phyloP scores from a whole-genome alignment of 1,140 invertebrate species.

The Archegozetes longisetosus region DNA sequence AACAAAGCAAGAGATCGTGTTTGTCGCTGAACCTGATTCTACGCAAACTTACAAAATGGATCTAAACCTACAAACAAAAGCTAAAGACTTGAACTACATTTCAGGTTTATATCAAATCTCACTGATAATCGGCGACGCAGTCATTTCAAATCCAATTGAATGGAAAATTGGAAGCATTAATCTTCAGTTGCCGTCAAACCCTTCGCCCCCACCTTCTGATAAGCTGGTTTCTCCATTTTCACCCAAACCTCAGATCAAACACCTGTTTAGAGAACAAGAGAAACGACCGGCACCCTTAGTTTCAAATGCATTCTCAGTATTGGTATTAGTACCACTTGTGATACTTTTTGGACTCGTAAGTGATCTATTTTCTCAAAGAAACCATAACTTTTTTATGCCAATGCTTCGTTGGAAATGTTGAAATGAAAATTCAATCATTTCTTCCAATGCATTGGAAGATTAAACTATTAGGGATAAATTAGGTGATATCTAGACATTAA shows the following conservation, averaged over 20 bases:
- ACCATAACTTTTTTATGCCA: not conserved
- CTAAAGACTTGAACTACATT: slow-evolving; percentile 56
- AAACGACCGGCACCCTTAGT: slow-evolving; percentile 67
- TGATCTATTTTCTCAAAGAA: slow-evolving; percentile 12
- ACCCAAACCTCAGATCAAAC: slow-evolving; percentile 70
- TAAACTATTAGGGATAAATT: not conserved
- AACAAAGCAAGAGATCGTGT: slow-evolving; percentile 66
- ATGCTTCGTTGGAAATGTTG: slow-evolving; percentile 1
- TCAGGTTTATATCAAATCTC: slow-evolving; percentile 67
- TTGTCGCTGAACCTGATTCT: slow-evolving; percentile 75
- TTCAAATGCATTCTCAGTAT: slow-evolving; percentile 72
- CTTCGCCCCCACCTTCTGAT: slow-evolving; percentile 25
- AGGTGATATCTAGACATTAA: not conserved
- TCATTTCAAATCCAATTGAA: slow-evolving; percentile 69
- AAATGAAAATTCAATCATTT: not conserved
- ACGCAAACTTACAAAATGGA: slow-evolving; percentile 75
- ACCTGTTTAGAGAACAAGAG: slow-evolving; percentile 82
- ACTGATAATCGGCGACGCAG: slow-evolving; percentile 74
- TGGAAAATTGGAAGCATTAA: slow-evolving; percentile 50
- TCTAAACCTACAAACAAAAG: slow-evolving; percentile 59
- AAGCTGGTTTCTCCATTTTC: slow-evolving; percentile 25
- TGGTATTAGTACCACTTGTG: slow-evolving; percentile 63
- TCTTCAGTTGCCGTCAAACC: slow-evolving; percentile 21
- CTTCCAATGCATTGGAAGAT: not conserved
- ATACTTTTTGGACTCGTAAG: slow-evolving; percentile 58